These are phyloP conservation scores for Pomatostomus ruficeps DNA, from an alignment of 2,113 vertebrate genomes.

Conservation along the genomic window DNA sequence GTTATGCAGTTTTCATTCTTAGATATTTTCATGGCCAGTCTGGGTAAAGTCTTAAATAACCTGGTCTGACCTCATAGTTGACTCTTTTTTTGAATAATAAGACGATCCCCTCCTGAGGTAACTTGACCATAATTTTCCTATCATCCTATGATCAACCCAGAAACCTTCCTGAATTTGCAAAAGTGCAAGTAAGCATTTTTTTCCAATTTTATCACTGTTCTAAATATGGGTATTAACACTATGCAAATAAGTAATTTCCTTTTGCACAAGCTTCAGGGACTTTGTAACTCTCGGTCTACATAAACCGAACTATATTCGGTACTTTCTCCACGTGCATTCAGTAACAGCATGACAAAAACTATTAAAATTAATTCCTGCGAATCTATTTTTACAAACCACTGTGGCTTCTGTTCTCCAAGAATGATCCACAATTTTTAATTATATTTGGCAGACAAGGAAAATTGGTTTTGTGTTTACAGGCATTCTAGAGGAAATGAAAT, in stretches of 20 bases:
- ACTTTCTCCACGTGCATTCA: neutral
- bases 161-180: neutral
- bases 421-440: slow-evolving; percentile 15
- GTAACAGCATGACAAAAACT: neutral
- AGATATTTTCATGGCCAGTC: neutral
- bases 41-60: neutral
- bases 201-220: neutral
- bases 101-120: neutral
- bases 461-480: slow-evolving; percentile 3
- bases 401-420: neutral
- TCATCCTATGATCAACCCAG: neutral
- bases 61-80: neutral
- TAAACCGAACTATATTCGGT: neutral
- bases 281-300: neutral
- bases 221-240: neutral
- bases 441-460: neutral
- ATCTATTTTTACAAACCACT: neutral
- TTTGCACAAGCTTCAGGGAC: neutral
- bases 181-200: neutral
- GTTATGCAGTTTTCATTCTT: neutral
- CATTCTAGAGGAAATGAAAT: slow-evolving; percentile 5
- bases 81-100: neutral
- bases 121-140: neutral
- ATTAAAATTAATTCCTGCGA: neutral
- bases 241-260: neutral